These are phyloP conservation scores for Carassius auratus DNA, from an alignment of 2,113 vertebrate genomes.

Conservation along the genomic window DNA sequence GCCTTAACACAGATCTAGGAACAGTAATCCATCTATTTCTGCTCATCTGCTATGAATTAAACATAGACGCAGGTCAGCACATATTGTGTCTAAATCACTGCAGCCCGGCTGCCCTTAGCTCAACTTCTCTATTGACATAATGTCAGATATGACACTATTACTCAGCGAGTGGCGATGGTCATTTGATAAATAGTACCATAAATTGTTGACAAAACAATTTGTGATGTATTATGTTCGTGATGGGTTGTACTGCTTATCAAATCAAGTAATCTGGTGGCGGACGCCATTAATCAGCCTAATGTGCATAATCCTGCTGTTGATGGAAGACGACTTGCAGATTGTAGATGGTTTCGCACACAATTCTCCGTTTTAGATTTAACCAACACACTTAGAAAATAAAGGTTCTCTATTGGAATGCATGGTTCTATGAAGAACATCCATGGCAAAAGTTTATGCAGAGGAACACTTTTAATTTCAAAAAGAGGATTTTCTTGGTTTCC, in stretches of 20 bases:
- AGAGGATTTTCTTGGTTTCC: background rate
- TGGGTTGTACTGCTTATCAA: constrained; percentile 83
- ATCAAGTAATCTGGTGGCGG: constrained; percentile 81
- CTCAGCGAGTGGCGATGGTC: constrained; percentile 79
- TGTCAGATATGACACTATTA: constrained; percentile 83
- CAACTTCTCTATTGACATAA: constrained; percentile 81
- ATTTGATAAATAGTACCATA: constrained; percentile 83
- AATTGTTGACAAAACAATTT: constrained; percentile 87
- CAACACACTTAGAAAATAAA: background rate
- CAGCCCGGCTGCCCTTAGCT: constrained; percentile 73
- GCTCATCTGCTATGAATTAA: constrained; percentile 72
- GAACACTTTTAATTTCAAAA: background rate
- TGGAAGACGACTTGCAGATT: constrained; percentile 58
- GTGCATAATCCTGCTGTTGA: constrained; percentile 59
- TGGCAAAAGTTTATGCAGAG: background rate
- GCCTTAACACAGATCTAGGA: constrained; percentile 41
- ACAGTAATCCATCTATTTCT: constrained; percentile 65
- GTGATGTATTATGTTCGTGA: constrained; percentile 82
- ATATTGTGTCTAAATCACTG: constrained; percentile 76
- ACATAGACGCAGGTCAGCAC: constrained; percentile 73
- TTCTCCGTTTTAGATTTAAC: constrained; percentile 25
- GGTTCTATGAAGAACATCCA: no score
- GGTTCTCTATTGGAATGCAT: background rate
- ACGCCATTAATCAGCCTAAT: constrained; percentile 79
- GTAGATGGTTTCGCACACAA: constrained; percentile 70